Percentiles rank a stretch among this genome's conserved stretches.
phyloP scores from a whole-genome alignment of 2,888 invertebrate species.

The Patella pellucida region DNA sequence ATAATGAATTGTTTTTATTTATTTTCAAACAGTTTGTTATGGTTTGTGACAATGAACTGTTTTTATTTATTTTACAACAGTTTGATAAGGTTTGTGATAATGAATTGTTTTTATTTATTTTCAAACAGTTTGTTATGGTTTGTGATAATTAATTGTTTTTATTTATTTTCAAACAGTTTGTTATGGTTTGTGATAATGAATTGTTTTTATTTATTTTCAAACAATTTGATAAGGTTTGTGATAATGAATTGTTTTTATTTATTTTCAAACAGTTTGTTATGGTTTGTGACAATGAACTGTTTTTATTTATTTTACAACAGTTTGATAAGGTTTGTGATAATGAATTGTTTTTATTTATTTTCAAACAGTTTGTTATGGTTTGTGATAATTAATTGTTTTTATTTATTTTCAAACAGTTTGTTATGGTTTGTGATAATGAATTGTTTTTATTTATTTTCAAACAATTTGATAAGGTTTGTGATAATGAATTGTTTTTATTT shows the following conservation, averaged over 20 bases:
- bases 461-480: conserved; percentile 1
- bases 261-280: not conserved
- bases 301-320: too few species aligned
- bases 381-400: not conserved
- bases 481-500: not conserved
- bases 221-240: conserved; percentile 1
- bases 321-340: too few species aligned
- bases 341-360: too few species aligned
- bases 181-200: too few species aligned
- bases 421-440: too few species aligned
- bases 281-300: not conserved
- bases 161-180: too few species aligned
- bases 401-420: too few species aligned
- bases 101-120: too few species aligned
- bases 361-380: not conserved
- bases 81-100: too few species aligned
- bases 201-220: too few species aligned
- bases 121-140: not conserved
- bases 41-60: not conserved
- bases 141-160: not conserved
- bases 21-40: not conserved
- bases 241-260: not conserved
- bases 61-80: too few species aligned
- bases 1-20: not conserved
- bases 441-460: too few species aligned